These are phyloP conservation scores for Gallinago solitaria DNA, from an alignment of 2,797 vertebrate genomes.

Conservation along the genomic window DNA sequence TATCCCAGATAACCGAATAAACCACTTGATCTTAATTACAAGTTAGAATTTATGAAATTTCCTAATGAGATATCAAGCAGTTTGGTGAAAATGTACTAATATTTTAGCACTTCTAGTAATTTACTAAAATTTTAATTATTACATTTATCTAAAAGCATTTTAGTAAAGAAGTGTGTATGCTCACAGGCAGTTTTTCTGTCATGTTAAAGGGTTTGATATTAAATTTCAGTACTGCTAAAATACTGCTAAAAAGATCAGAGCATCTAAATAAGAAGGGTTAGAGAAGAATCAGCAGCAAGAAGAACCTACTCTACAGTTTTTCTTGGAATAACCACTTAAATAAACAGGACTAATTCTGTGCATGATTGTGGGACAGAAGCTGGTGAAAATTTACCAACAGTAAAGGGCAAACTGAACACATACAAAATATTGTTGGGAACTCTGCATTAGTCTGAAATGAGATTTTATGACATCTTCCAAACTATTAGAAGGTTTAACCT, in stretches of 20 bases:
- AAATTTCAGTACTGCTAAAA: not conserved
- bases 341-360: not conserved
- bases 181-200: not conserved
- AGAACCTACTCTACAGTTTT: not conserved
- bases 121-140: not conserved
- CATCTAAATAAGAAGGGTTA: not conserved
- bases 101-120: not conserved
- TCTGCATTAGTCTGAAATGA: not conserved
- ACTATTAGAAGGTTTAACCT: constrained; percentile 3
- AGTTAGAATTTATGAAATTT: not conserved
- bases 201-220: not conserved
- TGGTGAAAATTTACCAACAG: not conserved
- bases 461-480: constrained; percentile 15
- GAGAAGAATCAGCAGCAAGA: not conserved
- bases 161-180: not conserved
- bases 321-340: not conserved
- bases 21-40: not conserved
- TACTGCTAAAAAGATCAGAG: not conserved
- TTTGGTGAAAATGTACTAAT: not conserved
- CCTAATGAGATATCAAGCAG: not conserved
- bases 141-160: not conserved
- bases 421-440: not conserved
- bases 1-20: not conserved
- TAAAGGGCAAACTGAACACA: not conserved
- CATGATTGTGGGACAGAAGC: not conserved